A percentile compares a stretch with the other conserved stretches of the same genome.
Conservation (phyloP, 2,797 vertebrate species). For the Sebastes miniatus region DNA sequence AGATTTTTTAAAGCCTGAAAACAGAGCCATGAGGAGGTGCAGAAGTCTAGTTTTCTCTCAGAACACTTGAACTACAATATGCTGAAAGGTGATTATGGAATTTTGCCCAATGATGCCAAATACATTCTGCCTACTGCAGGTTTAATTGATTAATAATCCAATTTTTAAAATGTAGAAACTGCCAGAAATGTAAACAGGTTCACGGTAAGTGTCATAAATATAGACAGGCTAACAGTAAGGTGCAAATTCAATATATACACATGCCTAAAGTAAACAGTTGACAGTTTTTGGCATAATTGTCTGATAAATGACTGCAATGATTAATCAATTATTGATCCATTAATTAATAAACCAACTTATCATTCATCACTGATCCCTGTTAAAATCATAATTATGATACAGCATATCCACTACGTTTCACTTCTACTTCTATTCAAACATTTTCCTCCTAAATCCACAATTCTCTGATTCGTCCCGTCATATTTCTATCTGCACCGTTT, state of each 20-base stretch:
- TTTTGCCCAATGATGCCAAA: no score
- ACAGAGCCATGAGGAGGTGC: no score
- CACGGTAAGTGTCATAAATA: background rate
- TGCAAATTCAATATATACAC: background rate
- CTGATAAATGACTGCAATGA: background rate
- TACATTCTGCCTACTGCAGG: no score
- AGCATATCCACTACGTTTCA: background rate
- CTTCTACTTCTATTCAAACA: background rate
- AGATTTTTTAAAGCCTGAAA: no score
- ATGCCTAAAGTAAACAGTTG: background rate
- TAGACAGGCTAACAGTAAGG: background rate
- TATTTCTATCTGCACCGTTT: constrained; percentile 19
- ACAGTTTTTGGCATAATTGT: background rate
- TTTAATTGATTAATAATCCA: background rate
- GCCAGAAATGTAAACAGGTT: background rate
- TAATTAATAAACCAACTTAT: background rate
- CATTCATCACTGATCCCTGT: background rate
- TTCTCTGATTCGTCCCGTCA: background rate
- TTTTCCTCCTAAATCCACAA: background rate
- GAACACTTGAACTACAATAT: no score
- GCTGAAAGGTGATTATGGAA: no score
- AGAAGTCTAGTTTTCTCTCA: no score
- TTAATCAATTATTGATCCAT: background rate
- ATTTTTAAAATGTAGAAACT: background rate
- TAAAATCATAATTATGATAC: background rate